phyloP scores from a whole-genome alignment of 2,113 vertebrate species.

The Vulpes lagopus region DNA sequence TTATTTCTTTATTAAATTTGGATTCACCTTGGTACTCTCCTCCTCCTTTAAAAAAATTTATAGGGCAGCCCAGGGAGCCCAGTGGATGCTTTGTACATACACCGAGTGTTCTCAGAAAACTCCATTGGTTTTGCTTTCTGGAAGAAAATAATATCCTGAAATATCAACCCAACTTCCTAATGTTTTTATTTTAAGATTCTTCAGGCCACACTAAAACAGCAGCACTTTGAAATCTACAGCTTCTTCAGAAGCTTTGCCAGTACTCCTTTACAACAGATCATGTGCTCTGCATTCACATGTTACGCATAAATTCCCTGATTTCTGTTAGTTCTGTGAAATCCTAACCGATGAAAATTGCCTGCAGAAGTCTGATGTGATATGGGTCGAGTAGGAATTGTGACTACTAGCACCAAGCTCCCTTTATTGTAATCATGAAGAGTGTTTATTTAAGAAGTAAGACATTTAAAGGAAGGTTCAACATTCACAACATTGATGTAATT shows the following conservation, averaged over 20 bases:
- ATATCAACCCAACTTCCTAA: neutral
- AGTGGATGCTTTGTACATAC: neutral
- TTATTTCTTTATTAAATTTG: neutral
- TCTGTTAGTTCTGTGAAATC: neutral
- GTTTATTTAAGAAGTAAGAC: neutral
- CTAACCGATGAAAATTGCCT: neutral
- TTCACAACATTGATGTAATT: neutral
- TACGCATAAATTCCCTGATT: neutral
- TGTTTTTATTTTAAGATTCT: neutral
- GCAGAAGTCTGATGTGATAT: neutral
- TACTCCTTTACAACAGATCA: neutral
- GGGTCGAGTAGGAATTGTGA: neutral
- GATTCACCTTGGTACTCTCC: neutral
- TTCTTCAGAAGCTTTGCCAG: neutral
- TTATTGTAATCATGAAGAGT: neutral
- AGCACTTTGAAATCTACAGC: neutral
- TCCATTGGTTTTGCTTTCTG: slow-evolving; percentile 3
- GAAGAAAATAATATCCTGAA: neutral
- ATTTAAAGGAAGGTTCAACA: slow-evolving; percentile 4
- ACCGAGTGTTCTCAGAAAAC: neutral
- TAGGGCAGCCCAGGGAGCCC: too few relatives aligned
- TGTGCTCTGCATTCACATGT: neutral
- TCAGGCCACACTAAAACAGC: neutral
- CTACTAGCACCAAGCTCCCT: neutral
- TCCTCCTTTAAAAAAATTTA: neutral